These are phyloP conservation scores for Siniperca obscura DNA, from an alignment of 2,797 vertebrate genomes.

Conservation along the genomic window DNA sequence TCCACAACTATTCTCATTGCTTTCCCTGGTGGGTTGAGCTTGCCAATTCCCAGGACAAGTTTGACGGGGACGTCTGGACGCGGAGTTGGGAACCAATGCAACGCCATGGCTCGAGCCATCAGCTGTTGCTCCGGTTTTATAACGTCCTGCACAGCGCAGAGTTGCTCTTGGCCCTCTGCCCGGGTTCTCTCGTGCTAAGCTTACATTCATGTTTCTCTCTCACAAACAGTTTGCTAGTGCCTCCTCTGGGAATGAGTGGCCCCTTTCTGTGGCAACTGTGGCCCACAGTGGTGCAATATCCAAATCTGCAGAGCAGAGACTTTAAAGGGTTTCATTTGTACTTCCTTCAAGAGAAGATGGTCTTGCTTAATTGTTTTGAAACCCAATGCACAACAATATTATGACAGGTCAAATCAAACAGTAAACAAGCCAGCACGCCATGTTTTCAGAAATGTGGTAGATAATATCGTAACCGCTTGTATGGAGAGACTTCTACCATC, in stretches of 20 bases:
- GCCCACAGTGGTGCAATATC: conserved; percentile 73
- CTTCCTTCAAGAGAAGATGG: conserved; percentile 61
- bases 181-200: conserved; percentile 80
- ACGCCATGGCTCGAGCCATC: conserved; percentile 80
- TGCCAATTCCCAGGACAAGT: conserved; percentile 86
- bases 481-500: conserved; percentile 64
- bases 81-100: conserved; percentile 82
- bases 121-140: conserved; percentile 86
- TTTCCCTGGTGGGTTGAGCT: conserved; percentile 81
- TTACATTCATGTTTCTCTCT: conserved; percentile 83
- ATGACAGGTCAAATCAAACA: conserved; percentile 74
- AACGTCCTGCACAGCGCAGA: conserved; percentile 76
- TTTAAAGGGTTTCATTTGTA: conserved; percentile 69
- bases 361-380: conserved; percentile 74
- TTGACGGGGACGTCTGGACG: conserved; percentile 82
- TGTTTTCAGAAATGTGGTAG: conserved; percentile 74
- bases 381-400: conserved; percentile 69
- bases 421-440: conserved; percentile 71
- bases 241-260: conserved; percentile 75
- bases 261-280: conserved; percentile 78
- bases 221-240: conserved; percentile 79
- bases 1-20: conserved; percentile 73
- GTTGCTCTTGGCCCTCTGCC: conserved; percentile 83
- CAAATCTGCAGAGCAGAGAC: conserved; percentile 58
- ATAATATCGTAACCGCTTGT: conserved; percentile 69